Conservation (phyloP, 2,888 invertebrate species). For the Tenthredo distinguenda region DNA sequence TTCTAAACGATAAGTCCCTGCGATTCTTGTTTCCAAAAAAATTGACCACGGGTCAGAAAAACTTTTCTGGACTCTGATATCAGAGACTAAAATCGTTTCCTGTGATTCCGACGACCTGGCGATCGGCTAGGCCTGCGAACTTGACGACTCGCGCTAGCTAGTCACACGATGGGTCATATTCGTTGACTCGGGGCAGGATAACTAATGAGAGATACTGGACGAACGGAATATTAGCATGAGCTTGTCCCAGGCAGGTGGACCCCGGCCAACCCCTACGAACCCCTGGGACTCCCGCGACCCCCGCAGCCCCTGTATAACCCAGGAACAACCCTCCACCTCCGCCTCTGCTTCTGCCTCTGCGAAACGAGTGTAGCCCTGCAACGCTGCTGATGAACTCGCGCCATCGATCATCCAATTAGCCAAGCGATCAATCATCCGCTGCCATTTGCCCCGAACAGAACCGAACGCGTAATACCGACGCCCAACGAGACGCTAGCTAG, state of each 20-base stretch:
- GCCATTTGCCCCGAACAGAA: conserved; percentile 77
- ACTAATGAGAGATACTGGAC: conserved; percentile 46
- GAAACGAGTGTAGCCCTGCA: conserved; percentile 59
- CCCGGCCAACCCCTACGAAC: conserved; percentile 23
- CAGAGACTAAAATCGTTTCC: not conserved
- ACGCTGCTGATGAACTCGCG: conserved; percentile 73
- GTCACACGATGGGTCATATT: not conserved
- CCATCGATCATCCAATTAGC: conserved; percentile 91
- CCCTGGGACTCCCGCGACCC: not conserved
- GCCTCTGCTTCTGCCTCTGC: not conserved
- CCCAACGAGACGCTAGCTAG: conserved; percentile 10
- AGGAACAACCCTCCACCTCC: not conserved
- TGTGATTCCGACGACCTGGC: not conserved
- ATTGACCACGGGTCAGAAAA: not conserved
- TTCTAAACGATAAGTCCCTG: not conserved
- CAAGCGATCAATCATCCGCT: conserved; percentile 86
- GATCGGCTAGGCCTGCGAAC: not conserved
- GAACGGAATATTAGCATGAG: conserved; percentile 50
- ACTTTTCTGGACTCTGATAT: not conserved
- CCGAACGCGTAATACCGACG: conserved; percentile 49
- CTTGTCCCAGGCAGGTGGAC: conserved; percentile 49
- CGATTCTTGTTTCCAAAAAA: not conserved
- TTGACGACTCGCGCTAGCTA: not conserved
- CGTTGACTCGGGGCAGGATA: conserved; percentile 31
- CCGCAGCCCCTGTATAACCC: conserved; percentile 13